Evolutionary conservation across 2,797 vertebrate genomes (phyloP), one percentile per base, ranked within the genome.

Genomic region (Ctenopoma kingsleyae): DNA sequence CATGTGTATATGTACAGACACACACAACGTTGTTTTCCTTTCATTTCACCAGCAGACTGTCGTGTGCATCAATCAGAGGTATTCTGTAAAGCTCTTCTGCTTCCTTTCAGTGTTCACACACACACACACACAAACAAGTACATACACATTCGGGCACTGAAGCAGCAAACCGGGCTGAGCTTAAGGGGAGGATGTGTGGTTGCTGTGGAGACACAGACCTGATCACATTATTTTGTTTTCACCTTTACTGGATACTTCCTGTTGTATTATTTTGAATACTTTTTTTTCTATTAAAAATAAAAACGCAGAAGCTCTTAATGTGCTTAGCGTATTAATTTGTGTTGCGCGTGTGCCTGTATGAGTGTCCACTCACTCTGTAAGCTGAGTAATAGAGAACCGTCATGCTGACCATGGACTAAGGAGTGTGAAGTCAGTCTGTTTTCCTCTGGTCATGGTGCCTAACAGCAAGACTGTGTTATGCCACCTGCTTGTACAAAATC

Each of bases 281-380:
- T 90, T 91, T 91, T 95, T 95, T 95, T 93, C 83, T 94, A 94
- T 93, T 94, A 94, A 95, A 95, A 92, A 87, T 83, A 79, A 88
- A 93, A 91, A 89, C 55, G 51, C 80, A 74, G 19, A 76, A 82
- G 75, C 90, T 89, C 88, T 78, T 86, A 60, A 46, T 23, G 19
- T 62, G 65, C 8, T 32, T 75, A 30, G 19, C 41, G 11, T 76
- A 1, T 76, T 25, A 9, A 2, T 61, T 43, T 48, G 16, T 22
- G 23, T 20, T 49, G 19, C 53, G 4, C 32, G 50, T 51, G n/a
- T 53, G 38, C 53, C 35, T 59, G 48, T 22, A 23, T 49, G 12
- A 11, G 32, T 9, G 9, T 47, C 41, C 8, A 10, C 59, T 46
- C 35, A 8, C 23, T 56, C 32, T 54, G 16, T 43, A 11, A 53